Evolutionary conservation across 1,140 invertebrate species (phyloP), one percentile per base, ranked within the genome.

Genomic region (Caerostris extrusa): DNA sequence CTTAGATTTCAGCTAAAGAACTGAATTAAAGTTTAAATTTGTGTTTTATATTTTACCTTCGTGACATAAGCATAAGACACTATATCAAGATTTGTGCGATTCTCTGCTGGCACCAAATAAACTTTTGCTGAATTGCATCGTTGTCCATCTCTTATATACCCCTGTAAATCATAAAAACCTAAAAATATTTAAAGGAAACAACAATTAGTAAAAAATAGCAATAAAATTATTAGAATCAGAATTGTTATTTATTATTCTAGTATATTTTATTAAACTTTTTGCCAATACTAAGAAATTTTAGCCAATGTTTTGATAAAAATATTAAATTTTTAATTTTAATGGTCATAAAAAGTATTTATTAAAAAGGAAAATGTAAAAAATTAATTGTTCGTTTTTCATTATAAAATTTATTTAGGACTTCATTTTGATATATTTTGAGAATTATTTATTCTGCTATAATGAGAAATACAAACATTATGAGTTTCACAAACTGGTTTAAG

Each of bases 121-220:
- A 98, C 98, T 96, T 98, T 98, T 0, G 98, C 97, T 0, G 98
- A 98, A 14, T 98, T 98, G 95, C 98, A 99, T 5, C 99, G 96
- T 60, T 97, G 97, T 0, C 98, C 98, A 12, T 98, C 98, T 91
- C 98, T 97, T 86, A 98, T 98, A 0, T 98, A 99, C 12, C 97
- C 98, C 96, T 98, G 99, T 6, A 56, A 7, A 14, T 56, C 55
- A 17, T 14, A 86, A 60, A 86, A 86, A 12, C 83, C 83, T 86
- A 55, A 12, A 57, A 4, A 81, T 19, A 81, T 50, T 17, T 17
- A 6, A 81, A 5, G n/a, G 3, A 14, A 4, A 67, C 3, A 14
- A 6, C n/a, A 14, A 64, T 64, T 2, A 64, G n/a, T 14, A 67
- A 14, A 4, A n/a, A 0, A 34, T 34, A 34, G 34, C 34, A 34